phyloP scores from a whole-genome alignment of 2,113 vertebrate species.

The Crotalus horridus region DNA sequence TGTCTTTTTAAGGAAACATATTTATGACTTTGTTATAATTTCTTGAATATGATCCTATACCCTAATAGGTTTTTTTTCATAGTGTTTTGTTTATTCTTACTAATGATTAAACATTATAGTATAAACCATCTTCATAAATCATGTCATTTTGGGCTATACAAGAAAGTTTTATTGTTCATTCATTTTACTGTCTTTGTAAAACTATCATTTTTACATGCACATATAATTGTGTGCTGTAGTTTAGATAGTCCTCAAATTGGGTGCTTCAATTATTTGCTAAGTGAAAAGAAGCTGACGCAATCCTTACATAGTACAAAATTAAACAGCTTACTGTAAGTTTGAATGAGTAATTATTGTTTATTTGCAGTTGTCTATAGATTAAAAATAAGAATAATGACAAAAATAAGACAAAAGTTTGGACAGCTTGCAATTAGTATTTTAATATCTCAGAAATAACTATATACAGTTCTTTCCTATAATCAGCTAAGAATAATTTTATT shows the following conservation, averaged over 20 bases:
- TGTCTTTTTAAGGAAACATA: not conserved
- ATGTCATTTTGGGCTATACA: not conserved
- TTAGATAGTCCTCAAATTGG: not conserved
- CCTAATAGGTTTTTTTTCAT: too few relatives aligned
- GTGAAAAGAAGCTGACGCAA: not conserved
- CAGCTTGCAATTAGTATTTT: too few relatives aligned
- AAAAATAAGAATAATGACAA: not conserved
- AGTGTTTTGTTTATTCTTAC: not conserved
- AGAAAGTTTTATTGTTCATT: not conserved
- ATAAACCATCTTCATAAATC: not conserved
- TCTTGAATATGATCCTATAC: not conserved
- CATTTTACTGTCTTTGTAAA: not conserved
- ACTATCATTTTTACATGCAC: not conserved
- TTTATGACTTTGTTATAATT: not conserved
- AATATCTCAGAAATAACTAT: too few relatives aligned
- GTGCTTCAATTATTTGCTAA: not conserved
- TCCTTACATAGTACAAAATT: not conserved
- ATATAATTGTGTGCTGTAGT: not conserved
- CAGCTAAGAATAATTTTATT: too few relatives aligned
- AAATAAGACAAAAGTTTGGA: too few relatives aligned
- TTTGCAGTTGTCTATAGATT: not conserved
- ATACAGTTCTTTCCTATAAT: too few relatives aligned
- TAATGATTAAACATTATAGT: not conserved
- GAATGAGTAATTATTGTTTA: not conserved
- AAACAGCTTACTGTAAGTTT: not conserved